Evolutionary conservation across 2,888 invertebrate genomes (phyloP).

Genomic region (Alentia gelatinosa): DNA sequence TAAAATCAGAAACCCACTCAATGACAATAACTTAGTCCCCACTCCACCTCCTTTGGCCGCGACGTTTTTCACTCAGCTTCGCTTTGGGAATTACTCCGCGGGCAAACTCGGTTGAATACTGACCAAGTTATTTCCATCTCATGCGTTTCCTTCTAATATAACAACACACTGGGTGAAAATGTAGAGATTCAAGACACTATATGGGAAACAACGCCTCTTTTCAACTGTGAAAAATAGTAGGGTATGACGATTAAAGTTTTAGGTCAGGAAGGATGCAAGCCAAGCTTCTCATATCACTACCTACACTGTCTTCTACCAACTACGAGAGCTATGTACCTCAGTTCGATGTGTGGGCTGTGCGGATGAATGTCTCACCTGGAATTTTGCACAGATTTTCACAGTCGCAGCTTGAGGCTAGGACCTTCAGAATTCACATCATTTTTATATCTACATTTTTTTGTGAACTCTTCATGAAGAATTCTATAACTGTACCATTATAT

Average conservation of each 20-base stretch:
- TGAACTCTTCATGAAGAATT: not conserved
- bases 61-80: no score
- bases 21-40: no score
- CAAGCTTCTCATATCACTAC: not conserved
- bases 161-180: not conserved
- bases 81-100: no score
- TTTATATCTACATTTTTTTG: not conserved
- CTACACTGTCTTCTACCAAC: not conserved
- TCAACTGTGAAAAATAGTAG: not conserved
- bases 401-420: not conserved
- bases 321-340: not conserved
- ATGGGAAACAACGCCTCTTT: not conserved
- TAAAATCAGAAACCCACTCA: no score
- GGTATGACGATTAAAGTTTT: not conserved
- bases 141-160: not conserved
- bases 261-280: not conserved
- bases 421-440: not conserved
- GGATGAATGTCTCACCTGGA: not conserved
- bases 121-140: no score
- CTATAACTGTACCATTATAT: not conserved
- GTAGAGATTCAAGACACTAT: not conserved
- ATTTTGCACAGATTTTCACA: slow-evolving; percentile 45
- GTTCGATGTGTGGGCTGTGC: not conserved
- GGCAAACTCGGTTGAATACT: no score
- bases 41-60: no score